Conservation (phyloP, 2,113 vertebrate genomes). For the Rousettus leschenaultii region DNA sequence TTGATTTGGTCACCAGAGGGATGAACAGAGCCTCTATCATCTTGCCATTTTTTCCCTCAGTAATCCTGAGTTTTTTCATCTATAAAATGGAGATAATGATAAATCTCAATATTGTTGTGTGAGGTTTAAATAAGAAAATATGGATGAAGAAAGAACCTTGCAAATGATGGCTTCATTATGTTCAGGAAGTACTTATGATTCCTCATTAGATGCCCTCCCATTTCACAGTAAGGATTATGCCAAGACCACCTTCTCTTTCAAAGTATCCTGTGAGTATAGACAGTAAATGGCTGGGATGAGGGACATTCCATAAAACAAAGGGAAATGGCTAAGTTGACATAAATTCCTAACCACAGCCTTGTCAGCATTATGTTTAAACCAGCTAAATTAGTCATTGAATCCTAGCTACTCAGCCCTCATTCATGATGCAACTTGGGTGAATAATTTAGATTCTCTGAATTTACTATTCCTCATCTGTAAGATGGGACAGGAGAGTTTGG, state of each 20-base stretch:
- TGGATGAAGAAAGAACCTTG: not conserved
- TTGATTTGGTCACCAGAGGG: too few relatives aligned
- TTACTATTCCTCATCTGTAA: not conserved
- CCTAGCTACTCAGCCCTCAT: not conserved
- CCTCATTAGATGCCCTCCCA: not conserved
- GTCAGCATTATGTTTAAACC: not conserved
- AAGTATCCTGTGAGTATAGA: not conserved
- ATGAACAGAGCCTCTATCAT: too few relatives aligned
- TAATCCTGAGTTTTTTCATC: not conserved
- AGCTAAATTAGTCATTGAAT: not conserved
- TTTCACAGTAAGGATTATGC: not conserved
- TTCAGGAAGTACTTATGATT: not conserved
- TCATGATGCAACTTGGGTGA: not conserved
- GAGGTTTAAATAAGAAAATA: not conserved
- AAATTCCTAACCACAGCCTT: not conserved
- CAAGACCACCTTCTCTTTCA: not conserved
- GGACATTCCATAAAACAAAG: not conserved
- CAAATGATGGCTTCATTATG: not conserved
- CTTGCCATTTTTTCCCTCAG: too few relatives aligned
- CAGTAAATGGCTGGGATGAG: not conserved
- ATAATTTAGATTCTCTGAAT: not conserved
- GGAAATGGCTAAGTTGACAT: not conserved
- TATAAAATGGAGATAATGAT: not conserved
- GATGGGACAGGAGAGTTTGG: not conserved
- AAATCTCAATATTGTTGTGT: not conserved